Base-by-base conservation (phyloP, 2,888 invertebrate species). In the Eupithecia dodoneata region DNA sequence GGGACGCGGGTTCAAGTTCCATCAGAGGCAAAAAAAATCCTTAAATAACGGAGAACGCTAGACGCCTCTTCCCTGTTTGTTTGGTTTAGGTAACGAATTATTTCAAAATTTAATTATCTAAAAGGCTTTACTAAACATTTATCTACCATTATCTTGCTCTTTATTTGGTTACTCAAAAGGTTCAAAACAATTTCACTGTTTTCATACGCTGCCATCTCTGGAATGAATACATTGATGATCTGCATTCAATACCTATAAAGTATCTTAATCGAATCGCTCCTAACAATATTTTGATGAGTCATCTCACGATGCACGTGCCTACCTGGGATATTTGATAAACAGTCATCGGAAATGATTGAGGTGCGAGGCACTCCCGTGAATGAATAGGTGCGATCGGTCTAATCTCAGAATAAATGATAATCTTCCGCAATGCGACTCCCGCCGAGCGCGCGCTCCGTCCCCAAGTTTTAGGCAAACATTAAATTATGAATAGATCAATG, bases 261-360 rank as follows among this genome's bases (percentile, higher is more conserved):
- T 18, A 85, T 85, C 83, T 82, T 80, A 84, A 85, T 83, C 85
- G 84, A 88, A 66, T 42, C 42, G 42, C 15, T 87, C 30, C 12
- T 4, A 87, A 84, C 87, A 82, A 84, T 87, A 84, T 85, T 85
- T 84, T 85, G 85, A 84, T 85, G n/a, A 67, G 15, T 66, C 42
- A 66, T 42, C 63, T 30, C 30, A 41, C 44, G n/a, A 71, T 55
- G 44, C 30, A 45, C 18, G 45, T 41, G 13, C 3, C 4, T n/a
- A 45, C 80, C 72, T 79, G 30, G 30, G 18, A 63, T 30, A 30
- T 81, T 75, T 79, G 79, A 85, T 83, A 84, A 84, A 83, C 84
- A 79, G 81, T 82, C 80, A 80, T 82, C 80, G 81, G 79, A 79
- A 84, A 81, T 83, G 75, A 78, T 80, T 72, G 77, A 69, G 78